Evolutionary conservation across 2,113 vertebrate genomes (phyloP).

Genomic region (Leptocoma aspasia): DNA sequence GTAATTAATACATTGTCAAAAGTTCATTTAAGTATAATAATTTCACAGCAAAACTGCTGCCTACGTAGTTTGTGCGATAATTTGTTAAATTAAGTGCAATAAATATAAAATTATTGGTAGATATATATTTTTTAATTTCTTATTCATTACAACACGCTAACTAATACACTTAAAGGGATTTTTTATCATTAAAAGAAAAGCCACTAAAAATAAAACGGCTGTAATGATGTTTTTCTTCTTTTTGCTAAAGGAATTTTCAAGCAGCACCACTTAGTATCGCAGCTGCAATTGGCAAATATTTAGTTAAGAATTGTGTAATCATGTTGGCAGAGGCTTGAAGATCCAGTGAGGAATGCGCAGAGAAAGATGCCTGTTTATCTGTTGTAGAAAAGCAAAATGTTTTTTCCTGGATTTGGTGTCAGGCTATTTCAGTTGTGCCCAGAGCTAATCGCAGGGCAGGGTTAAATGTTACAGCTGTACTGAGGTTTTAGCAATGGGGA

Average conservation of each 20-base stretch:
- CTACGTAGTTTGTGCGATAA: conserved; percentile 73
- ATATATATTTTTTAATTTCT: conserved; percentile 54
- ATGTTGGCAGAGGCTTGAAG: neutral
- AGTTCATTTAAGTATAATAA: conserved; percentile 85
- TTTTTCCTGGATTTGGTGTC: conserved; percentile 19
- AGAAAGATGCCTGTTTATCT: conserved; percentile 33
- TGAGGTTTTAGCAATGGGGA: neutral
- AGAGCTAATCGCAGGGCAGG: neutral
- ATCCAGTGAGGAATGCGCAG: neutral
- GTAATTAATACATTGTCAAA: conserved; percentile 86
- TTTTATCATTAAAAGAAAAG: conserved; percentile 10
- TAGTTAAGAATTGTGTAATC: conserved; percentile 55
- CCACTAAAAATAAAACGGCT: neutral
- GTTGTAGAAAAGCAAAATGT: neutral
- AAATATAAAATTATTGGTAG: conserved; percentile 73
- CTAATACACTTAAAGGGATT: conserved; percentile 42
- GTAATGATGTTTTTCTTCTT: neutral
- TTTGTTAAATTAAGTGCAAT: conserved; percentile 80
- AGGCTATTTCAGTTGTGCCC: neutral
- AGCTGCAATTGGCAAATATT: conserved; percentile 63
- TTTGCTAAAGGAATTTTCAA: conserved; percentile 31
- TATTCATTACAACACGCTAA: conserved; percentile 5
- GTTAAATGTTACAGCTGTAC: neutral
- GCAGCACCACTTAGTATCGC: neutral
- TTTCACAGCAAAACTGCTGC: conserved; percentile 77